Base-by-base conservation (phyloP, 2,888 invertebrate species). In the Drosophila seclusa region DNA sequence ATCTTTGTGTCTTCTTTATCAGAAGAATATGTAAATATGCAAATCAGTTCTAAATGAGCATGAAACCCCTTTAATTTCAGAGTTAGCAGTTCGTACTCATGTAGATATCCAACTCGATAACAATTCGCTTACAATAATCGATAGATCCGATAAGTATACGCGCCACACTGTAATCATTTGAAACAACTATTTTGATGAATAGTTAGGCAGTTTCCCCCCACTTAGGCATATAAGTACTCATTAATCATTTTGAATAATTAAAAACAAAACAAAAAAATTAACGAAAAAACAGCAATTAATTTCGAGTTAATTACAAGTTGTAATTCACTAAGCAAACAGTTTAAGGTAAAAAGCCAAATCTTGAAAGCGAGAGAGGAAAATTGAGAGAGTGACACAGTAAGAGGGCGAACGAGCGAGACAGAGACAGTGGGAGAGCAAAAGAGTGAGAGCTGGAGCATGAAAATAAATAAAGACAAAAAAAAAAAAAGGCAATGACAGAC, bases 401-500 rank as follows among this genome's bases (percentile, higher is more conserved):
- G 58, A 1, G 42, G 10, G 18, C 11, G 10, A 29, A 42, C 21
- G 2, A 6, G 27, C 49, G 16, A 7, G 38, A n/a, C 2, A 57
- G 29, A 11, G n/a, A 21, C 50, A n/a, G 8, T 24, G 31, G 8
- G 40, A 32, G 50, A n/a, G 49, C 31, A 18, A 31, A 32, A 45
- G 34, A 48, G 32, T 31, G 36, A 57, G 58, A 45, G 59, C 32
- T 50, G 45, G 34, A 57, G 57, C 27, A 45, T n/a, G 32, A 55
- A 58, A 67, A 57, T 21, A 58, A 48, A 31, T 31, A 42, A 34
- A 62, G 58, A 71, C 53, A 48, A 31, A 48, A 65, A 48, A 48
- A 65, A 48, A 42, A 57, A 52, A 63, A 60, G 78, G 49, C 58
- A 61, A 61, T 54, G 61, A 45, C 68, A 76, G 72, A 62, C 76